These are phyloP conservation scores for Syritta pipiens DNA, from an alignment of 2,888 invertebrate genomes.

Conservation along the genomic window DNA sequence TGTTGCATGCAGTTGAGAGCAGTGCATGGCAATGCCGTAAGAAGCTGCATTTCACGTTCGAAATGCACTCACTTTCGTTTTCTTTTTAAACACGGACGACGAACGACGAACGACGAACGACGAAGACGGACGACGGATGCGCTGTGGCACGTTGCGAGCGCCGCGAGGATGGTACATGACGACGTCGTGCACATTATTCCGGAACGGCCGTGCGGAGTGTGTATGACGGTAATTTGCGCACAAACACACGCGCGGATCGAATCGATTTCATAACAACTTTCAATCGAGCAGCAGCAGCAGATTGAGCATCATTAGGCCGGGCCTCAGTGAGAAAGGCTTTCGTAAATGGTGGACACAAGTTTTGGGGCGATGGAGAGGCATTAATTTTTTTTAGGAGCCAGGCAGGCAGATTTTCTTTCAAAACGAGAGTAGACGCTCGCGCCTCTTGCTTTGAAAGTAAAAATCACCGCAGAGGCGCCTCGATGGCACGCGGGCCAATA, in stretches of 20 bases:
- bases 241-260: slow-evolving; percentile 30
- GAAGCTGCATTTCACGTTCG: slow-evolving; percentile 59
- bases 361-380: slow-evolving; percentile 35
- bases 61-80: slow-evolving; percentile 69
- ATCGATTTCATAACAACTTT: slow-evolving; percentile 69
- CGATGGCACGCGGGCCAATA: slow-evolving; percentile 34
- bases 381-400: slow-evolving; percentile 27
- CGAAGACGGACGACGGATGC: slow-evolving; percentile 9
- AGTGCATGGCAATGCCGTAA: slow-evolving; percentile 9
- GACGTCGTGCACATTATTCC: slow-evolving; percentile 53
- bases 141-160: neutral
- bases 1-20: slow-evolving; percentile 40
- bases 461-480: neutral
- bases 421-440: slow-evolving; percentile 26
- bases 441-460: slow-evolving; percentile 28
- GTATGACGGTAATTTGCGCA: slow-evolving; percentile 51
- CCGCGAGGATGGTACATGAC: slow-evolving; percentile 28
- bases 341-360: slow-evolving; percentile 46
- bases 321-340: slow-evolving; percentile 15
- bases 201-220: slow-evolving; percentile 39
- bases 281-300: slow-evolving; percentile 34
- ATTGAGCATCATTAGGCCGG: slow-evolving; percentile 12
- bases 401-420: slow-evolving; percentile 14
- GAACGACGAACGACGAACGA: neutral
- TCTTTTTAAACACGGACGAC: slow-evolving; percentile 48